Evolutionary conservation across 2,797 vertebrate genomes (phyloP), one percentile per base, ranked within the genome.

Genomic region (Micrastur ruficollis): DNA sequence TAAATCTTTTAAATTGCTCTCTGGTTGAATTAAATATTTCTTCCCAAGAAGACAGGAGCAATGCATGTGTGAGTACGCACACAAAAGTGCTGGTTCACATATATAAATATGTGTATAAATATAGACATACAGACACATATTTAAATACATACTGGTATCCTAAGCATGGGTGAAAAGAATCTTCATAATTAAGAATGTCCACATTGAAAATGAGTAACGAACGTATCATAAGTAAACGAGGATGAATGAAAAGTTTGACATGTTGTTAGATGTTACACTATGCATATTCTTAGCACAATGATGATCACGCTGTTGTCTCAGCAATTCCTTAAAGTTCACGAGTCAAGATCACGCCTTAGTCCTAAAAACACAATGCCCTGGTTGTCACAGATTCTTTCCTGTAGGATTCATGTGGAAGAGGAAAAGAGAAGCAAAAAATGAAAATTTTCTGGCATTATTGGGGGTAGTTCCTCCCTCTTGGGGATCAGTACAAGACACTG

Each of bases 351-450:
- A 50, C 59, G 32, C 47, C 85, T 47, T 12, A 76, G 81, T 34
- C 32, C 38, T 42, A 76, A 80, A 82, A 26, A 10, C 2, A 2
- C n/a, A 61, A 23, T 31, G 18, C 2, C 42, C 18, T 46, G 20
- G 3, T 4, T 53, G 19, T 12, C 31, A 47, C 3, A 61, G 27
- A 20, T 34, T 70, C 23, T 12, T 20, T 70, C 31, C 21, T 46
- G 12, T 4, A 63, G 14, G 13, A 65, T 8, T 38, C 27, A 44
- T 0, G 0, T 7, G 31, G 6, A 68, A 55, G 3, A 76, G 18
- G 16, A 79, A 81, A 67, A 8, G 6, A 4, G 10, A 55, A n/a
- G 6, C 21, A 76, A 5, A 46, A 63, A 71, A 67, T 3, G 2
- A 79, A 68, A 12, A 19, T 67, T 47, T 84, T 52, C 50, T 59